Base-by-base conservation (phyloP, 2,113 vertebrate species). In the Myrmophylax atrothorax region DNA sequence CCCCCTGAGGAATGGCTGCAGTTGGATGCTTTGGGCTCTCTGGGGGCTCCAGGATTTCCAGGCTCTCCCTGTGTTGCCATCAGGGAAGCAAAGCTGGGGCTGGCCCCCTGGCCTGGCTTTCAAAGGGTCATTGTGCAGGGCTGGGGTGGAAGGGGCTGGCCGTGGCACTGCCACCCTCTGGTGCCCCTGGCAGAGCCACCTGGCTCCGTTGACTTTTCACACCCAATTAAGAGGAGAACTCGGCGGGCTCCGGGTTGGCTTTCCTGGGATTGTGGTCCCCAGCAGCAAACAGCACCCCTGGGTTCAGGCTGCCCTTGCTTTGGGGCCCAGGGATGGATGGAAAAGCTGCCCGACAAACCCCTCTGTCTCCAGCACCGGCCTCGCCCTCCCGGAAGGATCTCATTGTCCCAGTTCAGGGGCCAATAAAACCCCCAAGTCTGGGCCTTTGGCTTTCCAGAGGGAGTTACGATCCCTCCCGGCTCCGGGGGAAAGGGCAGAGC, bases 211-310 rank as follows among this genome's bases (percentile, higher is more conserved):
- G 93, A 89, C 89, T 96, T 94, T 94, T 95, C 95, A 69, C 96
- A 97, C 95, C 87, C 94, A 90, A 96, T 96, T 96, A 97, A 82
- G 59, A 84, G 87, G 49, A 67, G 91, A 96, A 89, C 60, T 76
- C 89, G 23, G 37, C 74, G 29, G 94, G 77, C 93, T 94, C 73
- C 47, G 3, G 69, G 49, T 18, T 76, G 91, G 25, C 86, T 37
- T 91, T 87, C 89, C 63, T 1, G 3, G 80, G 89, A 85, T 35
- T 5, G 2, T 8, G 60, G 81, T 75, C 93, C 93, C 53, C 20
- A 40, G 64, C 74, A 59, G 76, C 64, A 33, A 84, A 94, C 95
- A 95, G 94, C 14, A 2, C 28, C 55, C 25, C 89, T 91, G 89
- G 79, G 94, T 79, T 95, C 35, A 31, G 46, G 53, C 87, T 89